These are phyloP conservation scores for Gymnopithys bicolor DNA, from an alignment of 2,797 vertebrate genomes.

Conservation along the genomic window DNA sequence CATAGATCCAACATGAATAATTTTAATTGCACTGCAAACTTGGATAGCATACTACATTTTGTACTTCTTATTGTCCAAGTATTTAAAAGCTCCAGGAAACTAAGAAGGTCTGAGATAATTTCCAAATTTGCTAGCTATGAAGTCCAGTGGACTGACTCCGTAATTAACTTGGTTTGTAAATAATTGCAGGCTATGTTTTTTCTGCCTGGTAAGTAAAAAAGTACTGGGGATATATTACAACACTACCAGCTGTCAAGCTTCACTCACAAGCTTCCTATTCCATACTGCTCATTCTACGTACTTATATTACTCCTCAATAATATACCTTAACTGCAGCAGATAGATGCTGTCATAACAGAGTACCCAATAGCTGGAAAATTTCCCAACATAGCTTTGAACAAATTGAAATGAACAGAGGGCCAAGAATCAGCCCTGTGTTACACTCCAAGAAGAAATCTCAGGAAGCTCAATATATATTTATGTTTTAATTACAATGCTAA, in stretches of 20 bases:
- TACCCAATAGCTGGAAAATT: background rate
- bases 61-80: background rate
- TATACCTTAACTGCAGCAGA: background rate
- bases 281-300: background rate
- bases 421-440: background rate
- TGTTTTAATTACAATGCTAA: slow-evolving; percentile 42
- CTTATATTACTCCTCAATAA: background rate
- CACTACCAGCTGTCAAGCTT: background rate
- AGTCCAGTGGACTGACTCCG: background rate
- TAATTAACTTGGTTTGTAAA: background rate
- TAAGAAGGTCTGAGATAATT: background rate
- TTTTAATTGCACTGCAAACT: background rate
- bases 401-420: slow-evolving; percentile 6
- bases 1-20: background rate
- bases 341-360: background rate
- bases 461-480: background rate
- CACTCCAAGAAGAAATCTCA: background rate
- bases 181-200: background rate
- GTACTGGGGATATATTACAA: background rate
- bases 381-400: background rate
- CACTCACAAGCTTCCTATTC: background rate
- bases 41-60: background rate
- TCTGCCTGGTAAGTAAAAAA: background rate
- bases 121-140: background rate
- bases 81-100: background rate